Percentiles rank a stretch among this genome's conserved stretches.
Conservation (phyloP, 1,140 invertebrate species). For the Polypedilum pembai region DNA sequence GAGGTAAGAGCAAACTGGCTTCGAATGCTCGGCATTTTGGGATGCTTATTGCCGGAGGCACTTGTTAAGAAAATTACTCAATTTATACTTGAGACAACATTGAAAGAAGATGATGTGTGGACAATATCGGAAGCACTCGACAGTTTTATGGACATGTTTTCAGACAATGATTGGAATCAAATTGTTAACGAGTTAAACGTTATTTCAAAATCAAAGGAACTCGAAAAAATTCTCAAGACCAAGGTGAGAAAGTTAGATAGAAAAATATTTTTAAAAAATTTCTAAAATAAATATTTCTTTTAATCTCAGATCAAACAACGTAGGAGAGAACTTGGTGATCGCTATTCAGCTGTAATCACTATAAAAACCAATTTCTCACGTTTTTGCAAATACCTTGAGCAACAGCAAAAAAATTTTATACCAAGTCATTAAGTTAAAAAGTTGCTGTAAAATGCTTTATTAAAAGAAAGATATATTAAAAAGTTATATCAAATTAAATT, state of each 20-base stretch:
- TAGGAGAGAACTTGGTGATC: constrained; percentile 54
- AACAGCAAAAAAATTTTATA: constrained; percentile 33
- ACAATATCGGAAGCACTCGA: constrained; percentile 66
- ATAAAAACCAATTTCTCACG: constrained; percentile 59
- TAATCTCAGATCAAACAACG: constrained; percentile 54
- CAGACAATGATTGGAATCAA: constrained; percentile 63
- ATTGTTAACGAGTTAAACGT: constrained; percentile 56
- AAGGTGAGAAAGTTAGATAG: constrained; percentile 47
- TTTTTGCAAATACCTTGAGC: constrained; percentile 62
- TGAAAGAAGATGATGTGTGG: constrained; percentile 50
- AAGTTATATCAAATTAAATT: not conserved
- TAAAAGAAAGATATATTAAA: not conserved
- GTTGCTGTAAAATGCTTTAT: not conserved
- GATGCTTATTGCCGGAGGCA: constrained; percentile 37
- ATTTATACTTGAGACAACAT: constrained; percentile 33
- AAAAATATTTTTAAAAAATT: constrained; percentile 15
- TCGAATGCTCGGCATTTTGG: constrained; percentile 58
- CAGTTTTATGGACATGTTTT: constrained; percentile 66
- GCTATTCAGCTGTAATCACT: constrained; percentile 57
- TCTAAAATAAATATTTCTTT: constrained; percentile 19
- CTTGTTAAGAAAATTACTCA: constrained; percentile 38
- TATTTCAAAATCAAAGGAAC: constrained; percentile 48
- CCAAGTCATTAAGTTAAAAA: not conserved
- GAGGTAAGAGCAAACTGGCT: constrained; percentile 60
- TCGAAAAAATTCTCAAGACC: constrained; percentile 55